Percentiles rank a stretch among this genome's conserved stretches.
phyloP scores from a whole-genome alignment of 1,140 invertebrate genomes.

The Drosophila truncata region DNA sequence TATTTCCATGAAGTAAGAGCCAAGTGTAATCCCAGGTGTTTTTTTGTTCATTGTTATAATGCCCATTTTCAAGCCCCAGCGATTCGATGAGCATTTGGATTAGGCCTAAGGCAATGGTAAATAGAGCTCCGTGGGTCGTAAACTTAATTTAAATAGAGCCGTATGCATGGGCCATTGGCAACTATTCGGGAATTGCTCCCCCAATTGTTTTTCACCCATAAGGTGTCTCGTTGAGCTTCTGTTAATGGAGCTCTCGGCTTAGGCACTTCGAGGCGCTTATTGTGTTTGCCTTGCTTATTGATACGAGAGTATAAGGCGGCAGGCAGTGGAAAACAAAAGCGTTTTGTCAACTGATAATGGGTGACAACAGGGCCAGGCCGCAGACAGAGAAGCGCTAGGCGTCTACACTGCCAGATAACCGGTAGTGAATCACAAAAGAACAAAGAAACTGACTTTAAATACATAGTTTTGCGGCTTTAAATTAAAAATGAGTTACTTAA shows the following conservation, averaged over 20 bases:
- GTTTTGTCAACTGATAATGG: constrained; percentile 78
- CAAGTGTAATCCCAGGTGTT: constrained; percentile 24
- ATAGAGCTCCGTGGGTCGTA: constrained; percentile 19
- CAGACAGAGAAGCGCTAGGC: constrained; percentile 42
- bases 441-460: constrained; percentile 7
- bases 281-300: constrained; percentile 51
- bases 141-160: constrained; percentile 43
- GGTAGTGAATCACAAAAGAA: constrained; percentile 6
- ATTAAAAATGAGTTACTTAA: background rate
- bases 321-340: constrained; percentile 58
- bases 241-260: constrained; percentile 53
- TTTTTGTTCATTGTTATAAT: constrained; percentile 18
- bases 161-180: constrained; percentile 34
- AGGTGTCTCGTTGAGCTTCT: constrained; percentile 43
- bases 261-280: constrained; percentile 44
- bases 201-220: constrained; percentile 17
- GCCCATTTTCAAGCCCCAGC: constrained; percentile 1
- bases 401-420: constrained; percentile 21
- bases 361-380: constrained; percentile 41
- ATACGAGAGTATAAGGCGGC: constrained; percentile 27
- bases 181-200: constrained; percentile 26
- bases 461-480: too few relatives aligned
- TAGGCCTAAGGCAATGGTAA: constrained; percentile 33
- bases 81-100: constrained; percentile 30
- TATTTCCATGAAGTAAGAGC: constrained; percentile 30